A percentile compares a stretch with the other conserved stretches of the same genome.
phyloP scores from a whole-genome alignment of 2,888 invertebrate genomes.

The Bibio marci region DNA sequence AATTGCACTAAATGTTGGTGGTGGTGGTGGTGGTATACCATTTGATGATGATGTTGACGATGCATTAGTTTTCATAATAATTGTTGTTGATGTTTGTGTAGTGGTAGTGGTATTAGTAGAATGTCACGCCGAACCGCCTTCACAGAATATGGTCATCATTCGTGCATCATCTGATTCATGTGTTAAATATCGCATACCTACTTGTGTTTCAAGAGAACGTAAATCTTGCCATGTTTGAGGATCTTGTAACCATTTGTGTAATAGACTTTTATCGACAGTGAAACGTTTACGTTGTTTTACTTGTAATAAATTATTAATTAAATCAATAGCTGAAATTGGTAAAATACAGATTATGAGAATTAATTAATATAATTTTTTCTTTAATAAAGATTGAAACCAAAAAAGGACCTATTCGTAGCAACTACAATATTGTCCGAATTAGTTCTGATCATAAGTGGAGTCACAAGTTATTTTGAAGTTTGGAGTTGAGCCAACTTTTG shows the following conservation, averaged over 20 bases:
- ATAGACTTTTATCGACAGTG: slow-evolving; percentile 89
- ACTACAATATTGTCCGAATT: too few species aligned
- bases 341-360: too few species aligned
- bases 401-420: too few species aligned
- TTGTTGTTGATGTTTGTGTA: background rate
- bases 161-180: slow-evolving; percentile 88
- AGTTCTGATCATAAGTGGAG: too few species aligned
- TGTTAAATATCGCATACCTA: slow-evolving; percentile 68
- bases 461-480: too few species aligned
- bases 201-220: slow-evolving; percentile 64
- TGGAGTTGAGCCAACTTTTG: too few species aligned
- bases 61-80: too few species aligned
- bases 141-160: slow-evolving; percentile 31
- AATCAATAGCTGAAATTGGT: slow-evolving; percentile 73
- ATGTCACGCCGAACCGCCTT: slow-evolving; percentile 11
- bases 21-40: slow-evolving; percentile 8
- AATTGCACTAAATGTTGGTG: slow-evolving; percentile 27
- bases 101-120: background rate
- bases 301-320: slow-evolving; percentile 94
- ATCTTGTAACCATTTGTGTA: slow-evolving; percentile 94
- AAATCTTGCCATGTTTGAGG: slow-evolving; percentile 91
- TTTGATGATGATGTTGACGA: too few species aligned
- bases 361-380: background rate
- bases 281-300: slow-evolving; percentile 89
- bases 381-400: slow-evolving; percentile 1